phyloP scores from a whole-genome alignment of 2,888 invertebrate species.

The Synergus umbraculus region DNA sequence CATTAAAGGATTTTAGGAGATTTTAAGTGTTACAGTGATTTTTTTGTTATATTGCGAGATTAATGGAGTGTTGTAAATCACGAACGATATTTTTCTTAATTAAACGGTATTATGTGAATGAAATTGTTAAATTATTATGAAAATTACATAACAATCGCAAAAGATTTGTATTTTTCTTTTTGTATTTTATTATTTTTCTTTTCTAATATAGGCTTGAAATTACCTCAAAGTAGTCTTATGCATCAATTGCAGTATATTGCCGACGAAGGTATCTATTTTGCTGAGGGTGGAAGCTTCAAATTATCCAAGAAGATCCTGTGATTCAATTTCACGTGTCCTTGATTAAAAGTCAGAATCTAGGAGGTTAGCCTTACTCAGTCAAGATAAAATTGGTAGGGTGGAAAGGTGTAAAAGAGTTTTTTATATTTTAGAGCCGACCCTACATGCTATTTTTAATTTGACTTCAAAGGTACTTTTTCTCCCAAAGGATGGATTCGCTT shows the following conservation, averaged over 20 bases:
- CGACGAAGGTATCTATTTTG: conserved; percentile 11
- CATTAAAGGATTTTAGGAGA: no score
- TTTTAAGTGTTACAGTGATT: no score
- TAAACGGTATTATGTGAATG: background rate
- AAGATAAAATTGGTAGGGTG: conserved; percentile 8
- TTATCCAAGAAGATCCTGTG: conserved; percentile 24
- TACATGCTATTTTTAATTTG: background rate
- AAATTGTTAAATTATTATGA: background rate
- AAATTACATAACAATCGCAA: background rate
- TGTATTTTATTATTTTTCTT: background rate
- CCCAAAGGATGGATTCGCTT: background rate
- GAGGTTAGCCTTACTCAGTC: background rate
- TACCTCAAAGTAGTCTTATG: background rate
- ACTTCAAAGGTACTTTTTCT: background rate
- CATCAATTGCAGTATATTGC: background rate
- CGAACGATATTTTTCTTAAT: background rate
- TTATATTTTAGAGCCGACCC: background rate
- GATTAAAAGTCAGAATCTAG: conserved; percentile 41
- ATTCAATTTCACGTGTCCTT: conserved; percentile 34
- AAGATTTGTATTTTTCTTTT: background rate
- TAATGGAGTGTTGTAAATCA: background rate
- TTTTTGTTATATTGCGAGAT: background rate
- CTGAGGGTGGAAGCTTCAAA: conserved; percentile 31
- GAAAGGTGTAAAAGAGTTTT: background rate
- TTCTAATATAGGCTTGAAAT: background rate